phyloP scores from a whole-genome alignment of 2,888 invertebrate genomes.

The Stramonita haemastoma region DNA sequence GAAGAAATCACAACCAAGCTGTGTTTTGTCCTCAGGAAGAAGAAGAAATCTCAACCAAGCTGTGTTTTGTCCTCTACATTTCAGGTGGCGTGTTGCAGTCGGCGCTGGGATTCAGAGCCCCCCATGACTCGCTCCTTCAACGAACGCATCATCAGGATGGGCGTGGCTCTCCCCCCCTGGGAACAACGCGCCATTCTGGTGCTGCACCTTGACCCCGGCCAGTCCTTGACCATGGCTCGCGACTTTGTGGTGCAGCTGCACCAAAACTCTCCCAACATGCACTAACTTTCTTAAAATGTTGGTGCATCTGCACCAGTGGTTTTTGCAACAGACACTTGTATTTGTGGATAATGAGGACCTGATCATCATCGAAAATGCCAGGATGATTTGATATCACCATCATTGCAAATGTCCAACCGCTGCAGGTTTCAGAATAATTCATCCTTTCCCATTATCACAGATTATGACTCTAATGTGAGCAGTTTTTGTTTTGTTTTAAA shows the following conservation, averaged over 20 bases:
- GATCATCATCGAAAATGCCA: too few species aligned
- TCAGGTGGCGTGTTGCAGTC: constrained; percentile 59
- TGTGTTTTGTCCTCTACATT: constrained; percentile 16
- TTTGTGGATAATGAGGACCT: background rate
- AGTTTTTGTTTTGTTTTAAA: too few species aligned
- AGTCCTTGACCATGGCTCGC: constrained; percentile 68
- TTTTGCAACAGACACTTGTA: background rate
- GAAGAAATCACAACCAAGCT: too few species aligned
- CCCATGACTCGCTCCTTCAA: constrained; percentile 65
- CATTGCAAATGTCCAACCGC: too few species aligned
- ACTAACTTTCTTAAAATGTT: constrained; percentile 35
- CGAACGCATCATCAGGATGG: constrained; percentile 61
- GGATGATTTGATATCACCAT: too few species aligned
- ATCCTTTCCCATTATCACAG: too few species aligned
- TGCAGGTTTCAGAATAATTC: too few species aligned
- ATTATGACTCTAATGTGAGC: too few species aligned
- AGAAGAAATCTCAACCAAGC: too few species aligned
- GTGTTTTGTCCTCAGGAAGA: background rate
- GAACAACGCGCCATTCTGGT: constrained; percentile 60
- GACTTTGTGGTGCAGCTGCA: constrained; percentile 71
- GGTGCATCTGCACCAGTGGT: background rate
- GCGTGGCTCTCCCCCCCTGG: constrained; percentile 70
- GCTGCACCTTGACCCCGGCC: constrained; percentile 68
- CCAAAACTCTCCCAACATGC: constrained; percentile 67
- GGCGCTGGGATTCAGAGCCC: constrained; percentile 65